Base-by-base conservation (phyloP, 2,113 vertebrate genomes). In the Hippotragus niger region DNA sequence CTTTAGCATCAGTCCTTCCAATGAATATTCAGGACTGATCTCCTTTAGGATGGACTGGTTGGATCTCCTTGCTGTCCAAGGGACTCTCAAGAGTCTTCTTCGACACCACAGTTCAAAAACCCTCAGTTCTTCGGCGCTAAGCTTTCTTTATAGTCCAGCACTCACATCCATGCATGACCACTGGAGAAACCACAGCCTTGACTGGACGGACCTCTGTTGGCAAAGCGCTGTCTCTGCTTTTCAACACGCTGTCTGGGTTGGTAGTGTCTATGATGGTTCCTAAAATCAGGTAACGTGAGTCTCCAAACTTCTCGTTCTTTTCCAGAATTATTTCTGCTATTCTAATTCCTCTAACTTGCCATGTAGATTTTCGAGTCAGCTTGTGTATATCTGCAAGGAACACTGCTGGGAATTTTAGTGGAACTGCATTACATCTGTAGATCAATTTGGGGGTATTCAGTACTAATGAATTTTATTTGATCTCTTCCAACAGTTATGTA, bases 401-500 rank as follows among this genome's bases (percentile, higher is more conserved):
- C 74, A 27, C 10, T 16, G 11, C 23, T 74, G 36, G 67, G 31
- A 23, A 87, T 98, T 97, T 84, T 23, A 62, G 55, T 82, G 57
- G 67, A 94, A 93, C 76, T 58, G 3, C 29, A n/a, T 52, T 60
- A 60, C 81, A 76, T 96, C 57, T 94, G 19, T 31, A 53, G 55
- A 58, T 93, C 52, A 76, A 0, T 95, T 90, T 91, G 57, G 58
- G 40, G 50, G 23, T 74, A 76, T 91, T 89, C 91, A 88, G 58
- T 50, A 5, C 47, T 80, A 10, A 11, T 58, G 50, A 88, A 3
- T 86, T 95, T 95, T 92, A 25, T 97, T 91, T 94, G 13, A 43
- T 76, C 15, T 91, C 9, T 94, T 87, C 94, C n/a, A 83, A 91
- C 23, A 90, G 53, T 82, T 93, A 85, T 82, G 13, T 93, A 89